Evolutionary conservation across 2,888 invertebrate genomes (phyloP).

Genomic region (Thysanoteuthis rhombus): DNA sequence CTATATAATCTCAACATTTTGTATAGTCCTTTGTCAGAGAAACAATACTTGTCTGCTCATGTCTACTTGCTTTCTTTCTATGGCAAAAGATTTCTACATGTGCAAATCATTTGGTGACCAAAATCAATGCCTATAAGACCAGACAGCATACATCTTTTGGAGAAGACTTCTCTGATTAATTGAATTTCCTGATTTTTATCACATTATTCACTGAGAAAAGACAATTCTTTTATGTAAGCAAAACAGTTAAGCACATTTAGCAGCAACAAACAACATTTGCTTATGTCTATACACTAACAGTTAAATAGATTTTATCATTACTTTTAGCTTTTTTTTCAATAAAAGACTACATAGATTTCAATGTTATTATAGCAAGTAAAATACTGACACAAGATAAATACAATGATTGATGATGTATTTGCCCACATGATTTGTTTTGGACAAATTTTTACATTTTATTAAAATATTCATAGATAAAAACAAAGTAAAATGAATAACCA

Average conservation of each 20-base stretch:
- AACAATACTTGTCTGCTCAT: background rate
- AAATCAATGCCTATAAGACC: background rate
- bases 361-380: background rate
- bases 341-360: background rate
- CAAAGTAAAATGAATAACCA: background rate
- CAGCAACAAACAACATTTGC: background rate
- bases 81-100: background rate
- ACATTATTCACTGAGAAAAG: background rate
- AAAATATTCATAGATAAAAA: background rate
- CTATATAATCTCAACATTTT: background rate
- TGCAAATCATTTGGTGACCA: conserved; percentile 12
- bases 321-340: background rate
- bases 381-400: background rate
- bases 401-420: background rate
- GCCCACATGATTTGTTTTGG: background rate
- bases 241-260: background rate
- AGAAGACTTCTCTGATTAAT: background rate
- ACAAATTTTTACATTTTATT: background rate
- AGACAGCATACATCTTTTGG: background rate
- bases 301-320: background rate
- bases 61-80: background rate
- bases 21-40: background rate
- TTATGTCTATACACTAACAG: background rate
- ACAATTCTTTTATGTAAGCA: background rate
- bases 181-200: background rate